Evolutionary conservation across 2,113 vertebrate genomes (phyloP).

Genomic region (Sclerurus mexicanus): DNA sequence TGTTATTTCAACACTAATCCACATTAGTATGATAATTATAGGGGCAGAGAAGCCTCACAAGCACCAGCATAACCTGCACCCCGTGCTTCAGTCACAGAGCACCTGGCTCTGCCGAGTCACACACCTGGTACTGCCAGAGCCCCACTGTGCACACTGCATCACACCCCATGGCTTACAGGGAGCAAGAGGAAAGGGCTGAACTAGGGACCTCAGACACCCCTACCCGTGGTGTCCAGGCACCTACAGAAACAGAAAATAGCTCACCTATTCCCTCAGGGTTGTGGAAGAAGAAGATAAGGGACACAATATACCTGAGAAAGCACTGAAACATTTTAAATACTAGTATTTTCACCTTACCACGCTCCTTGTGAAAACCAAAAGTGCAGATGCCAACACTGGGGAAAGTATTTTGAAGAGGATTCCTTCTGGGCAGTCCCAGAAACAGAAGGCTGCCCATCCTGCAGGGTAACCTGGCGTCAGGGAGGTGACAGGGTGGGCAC

Average conservation of each 20-base stretch:
- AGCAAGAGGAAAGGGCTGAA: background rate
- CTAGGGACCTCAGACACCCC: background rate
- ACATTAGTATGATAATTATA: background rate
- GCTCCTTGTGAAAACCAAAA: background rate
- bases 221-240: background rate
- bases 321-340: background rate
- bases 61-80: background rate
- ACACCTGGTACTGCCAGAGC: background rate
- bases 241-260: background rate
- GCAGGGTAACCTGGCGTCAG: background rate
- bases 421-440: background rate
- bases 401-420: background rate
- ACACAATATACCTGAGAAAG: background rate
- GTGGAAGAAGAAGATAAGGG: background rate
- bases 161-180: background rate
- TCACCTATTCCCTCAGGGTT: background rate
- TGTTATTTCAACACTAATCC: background rate
- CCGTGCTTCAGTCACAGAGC: background rate
- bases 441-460: background rate
- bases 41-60: background rate
- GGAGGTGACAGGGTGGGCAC: background rate
- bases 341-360: background rate
- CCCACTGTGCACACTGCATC: accelerated
- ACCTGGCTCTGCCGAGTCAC: background rate
- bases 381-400: accelerated